Percentiles rank a stretch among this genome's conserved stretches.
Conservation (phyloP, 2,888 invertebrate genomes). For the Crepidodera aurea region DNA sequence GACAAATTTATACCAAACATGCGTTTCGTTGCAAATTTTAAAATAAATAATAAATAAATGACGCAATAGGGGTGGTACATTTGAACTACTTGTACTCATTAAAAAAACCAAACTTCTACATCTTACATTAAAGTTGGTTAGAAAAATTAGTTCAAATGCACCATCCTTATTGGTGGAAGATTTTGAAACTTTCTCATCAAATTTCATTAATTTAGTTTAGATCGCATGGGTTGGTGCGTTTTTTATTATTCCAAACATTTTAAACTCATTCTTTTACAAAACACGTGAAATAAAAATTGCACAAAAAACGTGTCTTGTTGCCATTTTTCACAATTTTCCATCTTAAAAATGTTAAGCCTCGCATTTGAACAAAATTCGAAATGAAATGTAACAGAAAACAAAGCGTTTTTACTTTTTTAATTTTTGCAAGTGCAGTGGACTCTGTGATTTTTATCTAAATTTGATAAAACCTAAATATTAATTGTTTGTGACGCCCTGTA, state of each 20-base stretch:
- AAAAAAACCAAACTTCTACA: too few species aligned
- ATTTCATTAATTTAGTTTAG: too few species aligned
- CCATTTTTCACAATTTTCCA: slow-evolving; percentile 1
- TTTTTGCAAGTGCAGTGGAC: slow-evolving; percentile 11
- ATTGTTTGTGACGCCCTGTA: slow-evolving; percentile 14
- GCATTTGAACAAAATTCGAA: background rate
- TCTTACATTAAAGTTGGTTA: too few species aligned
- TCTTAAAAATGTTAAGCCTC: slow-evolving; percentile 19
- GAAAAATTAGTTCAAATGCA: too few species aligned
- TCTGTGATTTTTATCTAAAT: slow-evolving; percentile 23
- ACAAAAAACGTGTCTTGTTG: slow-evolving; percentile 18
- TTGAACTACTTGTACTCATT: too few species aligned
- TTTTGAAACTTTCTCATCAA: too few species aligned
- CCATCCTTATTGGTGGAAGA: too few species aligned
- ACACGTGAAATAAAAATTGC: slow-evolving; percentile 25
- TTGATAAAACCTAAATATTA: slow-evolving; percentile 24
- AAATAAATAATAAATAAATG: too few species aligned
- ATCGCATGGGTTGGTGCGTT: too few species aligned
- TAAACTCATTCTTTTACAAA: slow-evolving; percentile 5
- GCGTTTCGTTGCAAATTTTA: too few species aligned
- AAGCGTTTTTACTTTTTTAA: slow-evolving; percentile 5
- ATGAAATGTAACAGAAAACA: background rate
- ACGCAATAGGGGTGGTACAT: too few species aligned
- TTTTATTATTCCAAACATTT: too few species aligned
- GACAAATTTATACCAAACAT: background rate